Base-by-base conservation (phyloP, 2,797 vertebrate genomes). In the Hyperoplus lanceolatus region DNA sequence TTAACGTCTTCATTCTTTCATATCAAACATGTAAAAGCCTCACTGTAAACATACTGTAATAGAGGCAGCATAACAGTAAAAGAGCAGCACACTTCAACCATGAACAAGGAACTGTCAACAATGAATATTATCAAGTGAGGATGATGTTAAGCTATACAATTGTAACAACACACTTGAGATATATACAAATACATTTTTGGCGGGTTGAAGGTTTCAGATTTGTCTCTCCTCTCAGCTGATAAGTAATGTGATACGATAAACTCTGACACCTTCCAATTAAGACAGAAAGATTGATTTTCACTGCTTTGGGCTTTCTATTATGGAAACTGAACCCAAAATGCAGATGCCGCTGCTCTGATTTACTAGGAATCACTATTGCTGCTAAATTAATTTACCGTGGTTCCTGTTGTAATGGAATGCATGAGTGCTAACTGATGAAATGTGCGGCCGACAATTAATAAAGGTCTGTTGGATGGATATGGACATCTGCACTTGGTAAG, bases 241-340 rank as follows among this genome's bases (percentile, higher is more conserved):
- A 64, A 38, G 56, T 29, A 9, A 54, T 29, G 51, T 29, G 11
- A 54, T 29, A 11, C 12, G 29, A 54, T n/a, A 54, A 53, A 46
- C 48, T 58, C 56, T 74, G 73, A 77, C 66, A 72, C 18, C 21
- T 75, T 69, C 70, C 60, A 68, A 78, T 71, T 75, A 49, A 75
- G 58, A 42, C 38, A 45, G 18, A 51, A 67, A 75, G 58, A 70
- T 70, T 43, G 53, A 74, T 80, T 83, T 75, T 57, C 41, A 42
- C 38, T 49, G 21, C 53, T 43, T 38, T 46, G 42, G 36, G 21
- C 2, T 64, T 76, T 70, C 65, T 55, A 48, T 77, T 65, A 56
- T 9, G 16, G 49, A 77, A 61, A 57, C n/a, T 70, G 50, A 64
- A 60, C 56, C 61, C 59, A 54, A 79, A 62, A 54, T 74, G 46